Conservation (phyloP, 53 echinoderm and acorn worm species). For the Holothuria scabra region DNA sequence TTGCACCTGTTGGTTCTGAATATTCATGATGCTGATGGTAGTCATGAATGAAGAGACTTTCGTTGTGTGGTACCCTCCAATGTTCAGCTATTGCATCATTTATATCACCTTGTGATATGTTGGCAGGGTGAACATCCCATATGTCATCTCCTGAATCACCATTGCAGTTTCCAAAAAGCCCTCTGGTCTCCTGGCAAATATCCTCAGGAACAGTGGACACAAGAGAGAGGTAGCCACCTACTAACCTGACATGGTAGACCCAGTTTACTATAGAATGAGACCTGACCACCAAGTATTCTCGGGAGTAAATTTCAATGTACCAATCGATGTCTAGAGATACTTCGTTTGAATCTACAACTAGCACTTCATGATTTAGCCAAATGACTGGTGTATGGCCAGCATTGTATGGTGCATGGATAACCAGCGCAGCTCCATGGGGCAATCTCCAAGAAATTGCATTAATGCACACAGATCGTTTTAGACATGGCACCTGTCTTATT, state of each 20-base stretch:
- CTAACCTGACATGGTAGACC: slow-evolving; percentile 55
- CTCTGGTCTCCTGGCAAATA: slow-evolving; percentile 52
- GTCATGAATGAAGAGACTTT: slow-evolving; percentile 70
- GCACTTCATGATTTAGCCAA: slow-evolving; percentile 63
- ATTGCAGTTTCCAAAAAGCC: slow-evolving; percentile 82
- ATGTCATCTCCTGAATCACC: slow-evolving; percentile 60
- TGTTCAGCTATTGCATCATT: slow-evolving; percentile 51
- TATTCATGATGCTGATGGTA: slow-evolving; percentile 53
- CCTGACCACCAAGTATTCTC: slow-evolving; percentile 35
- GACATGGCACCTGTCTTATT: slow-evolving; percentile 87
- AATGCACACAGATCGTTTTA: slow-evolving; percentile 61
- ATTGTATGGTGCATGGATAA: slow-evolving; percentile 75
- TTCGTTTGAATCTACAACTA: slow-evolving; percentile 23
- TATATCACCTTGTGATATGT: slow-evolving; percentile 66
- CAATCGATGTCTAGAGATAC: slow-evolving; percentile 58
- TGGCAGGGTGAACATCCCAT: background rate
- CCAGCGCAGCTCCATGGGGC: background rate
- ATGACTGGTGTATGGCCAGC: slow-evolving; percentile 55
- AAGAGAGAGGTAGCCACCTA: slow-evolving; percentile 68
- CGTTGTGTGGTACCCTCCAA: slow-evolving; percentile 67
- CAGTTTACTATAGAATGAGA: slow-evolving; percentile 24
- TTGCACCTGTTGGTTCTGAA: slow-evolving; percentile 67
- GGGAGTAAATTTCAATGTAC: slow-evolving; percentile 55
- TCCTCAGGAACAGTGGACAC: slow-evolving; percentile 54
- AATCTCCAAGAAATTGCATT: slow-evolving; percentile 60